Base-by-base conservation (phyloP, 2,888 invertebrate species). In the Drosophila tripunctata region DNA sequence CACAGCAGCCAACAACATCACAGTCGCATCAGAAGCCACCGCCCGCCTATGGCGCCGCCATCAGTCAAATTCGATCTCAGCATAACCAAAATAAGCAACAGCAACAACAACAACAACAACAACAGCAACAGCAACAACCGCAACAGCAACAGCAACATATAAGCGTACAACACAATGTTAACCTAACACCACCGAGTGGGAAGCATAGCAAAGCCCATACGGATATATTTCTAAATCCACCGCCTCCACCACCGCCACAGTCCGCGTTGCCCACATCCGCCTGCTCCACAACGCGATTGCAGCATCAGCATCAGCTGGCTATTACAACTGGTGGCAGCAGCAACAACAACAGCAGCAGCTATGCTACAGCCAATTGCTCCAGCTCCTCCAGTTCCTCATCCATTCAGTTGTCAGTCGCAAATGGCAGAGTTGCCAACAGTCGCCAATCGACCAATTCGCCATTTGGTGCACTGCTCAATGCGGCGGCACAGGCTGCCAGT, bases 41-140 rank as follows among this genome's bases (percentile, higher is more conserved):
- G 64, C 91, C 91, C 56, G 90, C 91, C 54, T 91, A 91, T 80
- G 90, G 91, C 74, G 85, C 91, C 61, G 91, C 91, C 84, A 90
- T 91, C 79, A 91, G 90, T 89, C 91, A 91, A 89, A 89, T 91
- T 76, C 82, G 91, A 91, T 91, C 91, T 90, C 91, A 90, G 84
- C 88, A 91, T 77, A 89, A 89, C 88, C 91, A 90, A 89, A 90
- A 83, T 58, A 87, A 90, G 43, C 86, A 88, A 40, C 75, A 71
- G n/a, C 69, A 79, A 51, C 84, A 88, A 19, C 76, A 78, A 24
- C 73, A 73, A 3, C 65, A 64, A 6, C 69, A 69, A 8, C 83
- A 63, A 22, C 66, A 56, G 2, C 64, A 71, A 44, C 68, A 73
- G n/a, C 84, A 88, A 19, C 76, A 78, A 24, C 73, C 70, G 2